These are phyloP conservation scores for Polyommatus icarus DNA, from an alignment of 2,888 invertebrate genomes.

Conservation along the genomic window DNA sequence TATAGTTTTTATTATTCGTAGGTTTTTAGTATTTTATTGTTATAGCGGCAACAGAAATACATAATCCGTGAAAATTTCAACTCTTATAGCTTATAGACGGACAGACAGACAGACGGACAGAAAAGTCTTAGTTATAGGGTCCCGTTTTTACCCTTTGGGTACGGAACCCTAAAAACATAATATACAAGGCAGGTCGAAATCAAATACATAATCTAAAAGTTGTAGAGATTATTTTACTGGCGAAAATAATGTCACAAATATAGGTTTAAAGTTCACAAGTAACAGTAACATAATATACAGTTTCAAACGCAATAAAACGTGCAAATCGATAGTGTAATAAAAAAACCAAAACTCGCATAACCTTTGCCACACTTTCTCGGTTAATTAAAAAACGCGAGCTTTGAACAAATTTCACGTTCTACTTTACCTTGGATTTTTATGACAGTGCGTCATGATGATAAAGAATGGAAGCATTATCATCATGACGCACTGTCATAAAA, in stretches of 20 bases:
- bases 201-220: background rate
- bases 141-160: too few species aligned
- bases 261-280: background rate
- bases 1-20: too few species aligned
- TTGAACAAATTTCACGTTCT: constrained; percentile 11
- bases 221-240: background rate
- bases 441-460: background rate
- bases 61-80: too few species aligned
- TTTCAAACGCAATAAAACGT: constrained; percentile 1
- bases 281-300: constrained; percentile 1
- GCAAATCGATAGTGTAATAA: background rate
- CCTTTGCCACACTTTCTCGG: constrained; percentile 29
- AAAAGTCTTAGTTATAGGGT: too few species aligned
- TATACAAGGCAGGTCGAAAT: background rate
- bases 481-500: too few species aligned
- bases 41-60: too few species aligned
- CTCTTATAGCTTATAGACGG: too few species aligned
- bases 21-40: too few species aligned
- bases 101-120: too few species aligned
- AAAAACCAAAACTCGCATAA: background rate
- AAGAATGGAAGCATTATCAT: too few species aligned
- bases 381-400: constrained; percentile 3
- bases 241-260: background rate
- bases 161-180: too few species aligned
- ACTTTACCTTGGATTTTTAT: background rate